Conservation (phyloP, 2,113 vertebrate species). For the Cochlearius cochlearius region DNA sequence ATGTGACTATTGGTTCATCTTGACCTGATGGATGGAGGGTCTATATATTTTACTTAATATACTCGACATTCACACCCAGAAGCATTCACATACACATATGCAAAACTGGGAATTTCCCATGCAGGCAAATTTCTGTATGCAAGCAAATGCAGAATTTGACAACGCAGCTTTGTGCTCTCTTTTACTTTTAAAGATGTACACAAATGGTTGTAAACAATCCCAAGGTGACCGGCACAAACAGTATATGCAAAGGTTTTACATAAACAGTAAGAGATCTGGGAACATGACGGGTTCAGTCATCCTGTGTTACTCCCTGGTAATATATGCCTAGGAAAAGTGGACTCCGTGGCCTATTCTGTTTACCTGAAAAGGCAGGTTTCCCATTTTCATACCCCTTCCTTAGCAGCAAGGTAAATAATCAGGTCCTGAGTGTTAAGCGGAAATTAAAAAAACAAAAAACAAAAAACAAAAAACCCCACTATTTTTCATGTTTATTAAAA, state of each 20-base stretch:
- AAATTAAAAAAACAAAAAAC: background rate
- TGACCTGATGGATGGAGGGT: background rate
- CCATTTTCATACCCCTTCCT: background rate
- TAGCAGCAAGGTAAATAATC: background rate
- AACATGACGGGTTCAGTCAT: rapidly evolving
- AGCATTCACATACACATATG: background rate
- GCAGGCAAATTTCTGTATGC: background rate
- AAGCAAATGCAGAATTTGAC: background rate
- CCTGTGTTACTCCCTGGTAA: background rate
- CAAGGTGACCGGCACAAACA: background rate
- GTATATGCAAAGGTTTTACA: background rate
- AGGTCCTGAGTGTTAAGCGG: background rate
- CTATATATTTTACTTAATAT: background rate
- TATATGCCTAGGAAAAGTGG: background rate
- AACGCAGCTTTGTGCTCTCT: background rate
- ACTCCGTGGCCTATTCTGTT: background rate
- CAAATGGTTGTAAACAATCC: background rate
- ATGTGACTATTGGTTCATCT: background rate
- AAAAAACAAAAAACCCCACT: background rate
- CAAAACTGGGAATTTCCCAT: background rate
- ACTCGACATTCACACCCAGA: background rate
- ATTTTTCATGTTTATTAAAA: constrained; percentile 57
- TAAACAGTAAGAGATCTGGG: background rate
- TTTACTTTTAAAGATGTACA: background rate
- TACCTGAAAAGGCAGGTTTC: background rate